These are phyloP conservation scores for Notospermus geniculatus DNA, from an alignment of 1,140 invertebrate genomes.

Conservation along the genomic window DNA sequence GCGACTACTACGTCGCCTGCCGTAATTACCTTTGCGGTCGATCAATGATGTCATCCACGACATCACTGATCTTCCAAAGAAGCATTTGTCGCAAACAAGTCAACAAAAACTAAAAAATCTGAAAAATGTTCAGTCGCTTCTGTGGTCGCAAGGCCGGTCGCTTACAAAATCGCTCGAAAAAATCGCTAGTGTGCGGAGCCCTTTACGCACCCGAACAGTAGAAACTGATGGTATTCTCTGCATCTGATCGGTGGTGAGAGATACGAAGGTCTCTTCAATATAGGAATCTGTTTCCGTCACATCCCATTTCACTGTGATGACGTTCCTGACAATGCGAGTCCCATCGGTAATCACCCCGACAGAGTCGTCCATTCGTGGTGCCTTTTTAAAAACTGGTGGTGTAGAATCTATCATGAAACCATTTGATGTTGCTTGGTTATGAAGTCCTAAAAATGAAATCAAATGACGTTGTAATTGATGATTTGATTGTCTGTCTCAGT, in stretches of 20 bases:
- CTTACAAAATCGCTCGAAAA: too few species aligned
- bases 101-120: too few species aligned
- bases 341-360: constrained; percentile 1
- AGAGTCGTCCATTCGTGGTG: constrained; percentile 12
- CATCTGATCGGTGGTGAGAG: constrained; percentile 22
- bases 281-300: constrained; percentile 22
- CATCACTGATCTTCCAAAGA: too few species aligned
- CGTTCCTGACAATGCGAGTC: constrained; percentile 18
- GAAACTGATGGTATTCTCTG: constrained; percentile 23
- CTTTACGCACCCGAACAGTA: constrained; percentile 23
- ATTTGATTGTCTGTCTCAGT: too few species aligned
- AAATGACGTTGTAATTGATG: too few species aligned
- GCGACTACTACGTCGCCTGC: too few species aligned
- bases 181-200: too few species aligned
- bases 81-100: too few species aligned
- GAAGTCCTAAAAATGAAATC: constrained; percentile 16
- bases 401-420: constrained; percentile 27
- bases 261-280: constrained; percentile 29
- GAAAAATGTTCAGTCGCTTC: too few species aligned
- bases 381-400: constrained; percentile 12
- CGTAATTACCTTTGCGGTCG: too few species aligned
- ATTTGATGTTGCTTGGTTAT: constrained; percentile 21
- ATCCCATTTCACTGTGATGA: constrained; percentile 26
- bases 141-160: too few species aligned
- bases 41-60: too few species aligned